phyloP scores from a whole-genome alignment of 2,113 vertebrate genomes.

The Cyphotilapia sp. region DNA sequence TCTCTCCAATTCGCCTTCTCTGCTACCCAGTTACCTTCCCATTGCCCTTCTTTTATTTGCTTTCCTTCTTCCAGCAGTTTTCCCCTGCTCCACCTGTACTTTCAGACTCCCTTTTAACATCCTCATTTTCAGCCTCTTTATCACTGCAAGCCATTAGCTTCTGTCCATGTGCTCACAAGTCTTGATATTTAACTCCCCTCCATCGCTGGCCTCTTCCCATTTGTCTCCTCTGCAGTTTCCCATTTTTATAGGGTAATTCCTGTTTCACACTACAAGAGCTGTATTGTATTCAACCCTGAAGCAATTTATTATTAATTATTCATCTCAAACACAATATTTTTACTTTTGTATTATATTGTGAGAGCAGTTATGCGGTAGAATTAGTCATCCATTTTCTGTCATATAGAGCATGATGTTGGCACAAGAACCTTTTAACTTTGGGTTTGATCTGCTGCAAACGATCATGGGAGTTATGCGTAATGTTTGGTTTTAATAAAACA shows the following conservation, averaged over 20 bases:
- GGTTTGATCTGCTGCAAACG: not conserved
- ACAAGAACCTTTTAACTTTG: not conserved
- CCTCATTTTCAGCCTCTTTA: constrained; percentile 7
- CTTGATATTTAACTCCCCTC: constrained; percentile 13
- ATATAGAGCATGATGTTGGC: not conserved
- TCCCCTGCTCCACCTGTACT: not conserved
- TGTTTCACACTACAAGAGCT: not conserved
- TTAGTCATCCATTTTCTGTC: constrained; percentile 6
- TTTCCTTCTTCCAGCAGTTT: not conserved
- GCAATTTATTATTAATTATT: constrained; percentile 7
- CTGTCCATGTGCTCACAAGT: constrained; percentile 3
- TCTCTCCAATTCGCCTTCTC: not conserved
- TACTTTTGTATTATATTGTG: not conserved
- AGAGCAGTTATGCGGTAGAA: not conserved
- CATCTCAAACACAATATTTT: constrained; percentile 37
- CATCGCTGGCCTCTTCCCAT: constrained; percentile 7
- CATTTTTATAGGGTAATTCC: not conserved
- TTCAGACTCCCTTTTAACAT: not conserved
- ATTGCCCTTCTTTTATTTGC: constrained; percentile 12
- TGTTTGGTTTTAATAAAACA: not conserved
- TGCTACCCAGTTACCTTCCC: not conserved
- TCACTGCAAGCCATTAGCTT: constrained; percentile 16
- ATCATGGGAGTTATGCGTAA: not conserved
- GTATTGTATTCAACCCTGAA: constrained; percentile 3
- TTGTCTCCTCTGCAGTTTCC: not conserved